A percentile compares a stretch with the other conserved stretches of the same genome.
phyloP scores from a whole-genome alignment of 2,888 invertebrate genomes.

The Aleiodes testaceus region DNA sequence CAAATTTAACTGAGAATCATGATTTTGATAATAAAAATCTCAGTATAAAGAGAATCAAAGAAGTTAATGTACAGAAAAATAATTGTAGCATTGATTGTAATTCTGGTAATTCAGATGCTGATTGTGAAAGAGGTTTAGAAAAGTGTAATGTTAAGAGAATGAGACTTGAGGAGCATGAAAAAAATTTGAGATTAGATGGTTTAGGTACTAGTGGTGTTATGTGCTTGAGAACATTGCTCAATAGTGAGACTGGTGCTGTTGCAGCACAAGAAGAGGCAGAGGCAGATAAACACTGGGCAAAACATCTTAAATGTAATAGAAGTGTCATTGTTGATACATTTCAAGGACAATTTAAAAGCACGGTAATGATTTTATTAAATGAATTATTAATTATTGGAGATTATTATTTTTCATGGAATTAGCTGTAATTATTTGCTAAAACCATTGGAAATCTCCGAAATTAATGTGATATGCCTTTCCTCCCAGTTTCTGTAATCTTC shows the following conservation, averaged over 20 bases:
- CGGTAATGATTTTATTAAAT: slow-evolving; percentile 67
- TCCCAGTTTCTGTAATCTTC: slow-evolving; percentile 49
- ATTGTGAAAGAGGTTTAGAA: slow-evolving; percentile 66
- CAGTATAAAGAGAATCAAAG: slow-evolving; percentile 73
- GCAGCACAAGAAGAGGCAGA: slow-evolving; percentile 69
- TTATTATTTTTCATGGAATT: slow-evolving; percentile 52
- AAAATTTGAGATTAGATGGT: slow-evolving; percentile 66
- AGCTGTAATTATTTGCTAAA: slow-evolving; percentile 10
- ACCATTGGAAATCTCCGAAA: slow-evolving; percentile 52
- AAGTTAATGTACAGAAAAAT: slow-evolving; percentile 71
- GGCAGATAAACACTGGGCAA: slow-evolving; percentile 76
- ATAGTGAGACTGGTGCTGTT: slow-evolving; percentile 64
- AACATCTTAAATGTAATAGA: slow-evolving; percentile 75
- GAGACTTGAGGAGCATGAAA: slow-evolving; percentile 70
- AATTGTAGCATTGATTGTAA: slow-evolving; percentile 61
- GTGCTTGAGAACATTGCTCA: slow-evolving; percentile 59
- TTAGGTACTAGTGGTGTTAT: slow-evolving; percentile 56
- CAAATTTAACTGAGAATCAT: slow-evolving; percentile 72
- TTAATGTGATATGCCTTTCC: slow-evolving; percentile 52
- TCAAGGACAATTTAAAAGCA: slow-evolving; percentile 80
- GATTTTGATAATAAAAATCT: slow-evolving; percentile 72
- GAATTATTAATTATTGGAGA: slow-evolving; percentile 45
- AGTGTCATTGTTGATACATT: slow-evolving; percentile 78
- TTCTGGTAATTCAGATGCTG: slow-evolving; percentile 66
- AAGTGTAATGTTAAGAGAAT: slow-evolving; percentile 72